Conservation (phyloP, 2,797 vertebrate species). For the Syndactyla subalaris region DNA sequence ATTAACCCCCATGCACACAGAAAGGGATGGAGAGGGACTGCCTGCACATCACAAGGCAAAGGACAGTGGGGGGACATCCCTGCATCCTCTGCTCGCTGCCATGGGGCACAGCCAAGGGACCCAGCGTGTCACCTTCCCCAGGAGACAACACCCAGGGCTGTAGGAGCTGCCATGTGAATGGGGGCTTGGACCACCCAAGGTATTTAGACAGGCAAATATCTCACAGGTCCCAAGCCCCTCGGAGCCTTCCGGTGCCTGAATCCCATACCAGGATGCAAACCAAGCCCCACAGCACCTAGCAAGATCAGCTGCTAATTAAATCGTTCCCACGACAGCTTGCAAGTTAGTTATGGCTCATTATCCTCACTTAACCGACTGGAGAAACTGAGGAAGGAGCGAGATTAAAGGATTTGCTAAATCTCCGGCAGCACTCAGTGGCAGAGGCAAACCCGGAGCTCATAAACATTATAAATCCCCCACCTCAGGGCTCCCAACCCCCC, state of each 20-base stretch:
- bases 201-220: conserved; percentile 37
- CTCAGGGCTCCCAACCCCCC: neutral
- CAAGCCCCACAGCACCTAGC: conserved; percentile 37
- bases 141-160: neutral
- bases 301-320: conserved; percentile 63
- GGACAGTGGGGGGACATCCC: neutral
- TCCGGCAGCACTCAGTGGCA: conserved; percentile 32
- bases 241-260: neutral
- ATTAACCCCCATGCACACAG: neutral
- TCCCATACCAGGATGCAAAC: neutral
- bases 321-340: conserved; percentile 51
- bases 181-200: neutral
- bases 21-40: neutral
- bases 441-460: conserved; percentile 19
- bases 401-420: conserved; percentile 67
- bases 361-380: conserved; percentile 64
- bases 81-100: fast-evolving
- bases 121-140: fast-evolving
- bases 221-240: conserved; percentile 24
- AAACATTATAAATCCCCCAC: conserved; percentile 45
- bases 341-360: conserved; percentile 71
- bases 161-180: fast-evolving
- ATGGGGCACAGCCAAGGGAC: neutral
- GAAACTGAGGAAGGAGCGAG: conserved; percentile 68
- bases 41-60: neutral